These are phyloP conservation scores for Vanessa cardui DNA, from an alignment of 2,888 invertebrate species.

Conservation along the genomic window DNA sequence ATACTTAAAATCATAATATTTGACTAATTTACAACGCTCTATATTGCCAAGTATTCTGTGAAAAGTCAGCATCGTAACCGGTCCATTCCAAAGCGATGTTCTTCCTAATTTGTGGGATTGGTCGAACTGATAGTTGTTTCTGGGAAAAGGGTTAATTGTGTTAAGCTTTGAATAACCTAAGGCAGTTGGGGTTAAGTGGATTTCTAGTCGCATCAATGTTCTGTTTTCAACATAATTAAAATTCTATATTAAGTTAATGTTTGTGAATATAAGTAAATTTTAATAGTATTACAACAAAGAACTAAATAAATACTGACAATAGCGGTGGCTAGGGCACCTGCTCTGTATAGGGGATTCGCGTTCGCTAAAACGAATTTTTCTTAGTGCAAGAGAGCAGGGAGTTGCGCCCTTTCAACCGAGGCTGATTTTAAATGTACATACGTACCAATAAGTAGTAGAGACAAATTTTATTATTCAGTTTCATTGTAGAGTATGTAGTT, in stretches of 20 bases:
- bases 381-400: too few species aligned
- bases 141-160: constrained; percentile 40
- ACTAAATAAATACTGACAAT: too few species aligned
- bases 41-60: constrained; percentile 9
- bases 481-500: too few species aligned
- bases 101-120: constrained; percentile 49
- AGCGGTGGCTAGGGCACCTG: too few species aligned
- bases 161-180: constrained; percentile 35
- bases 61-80: constrained; percentile 15
- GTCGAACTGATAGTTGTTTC: constrained; percentile 37
- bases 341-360: too few species aligned
- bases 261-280: constrained; percentile 14
- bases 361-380: too few species aligned
- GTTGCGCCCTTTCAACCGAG: too few species aligned
- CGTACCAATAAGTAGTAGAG: too few species aligned
- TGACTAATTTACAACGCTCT: not conserved
- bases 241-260: constrained; percentile 20
- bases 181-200: constrained; percentile 26
- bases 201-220: constrained; percentile 16
- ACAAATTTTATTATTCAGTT: too few species aligned
- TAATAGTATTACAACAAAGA: too few species aligned
- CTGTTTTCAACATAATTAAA: constrained; percentile 16
- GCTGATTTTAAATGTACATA: too few species aligned
- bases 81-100: constrained; percentile 43
- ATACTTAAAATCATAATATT: too few species aligned